A percentile compares a stretch with the other conserved stretches of the same genome.
Evolutionary conservation across 1,140 invertebrate genomes (phyloP).

Genomic region (Drosophila leontia): DNA sequence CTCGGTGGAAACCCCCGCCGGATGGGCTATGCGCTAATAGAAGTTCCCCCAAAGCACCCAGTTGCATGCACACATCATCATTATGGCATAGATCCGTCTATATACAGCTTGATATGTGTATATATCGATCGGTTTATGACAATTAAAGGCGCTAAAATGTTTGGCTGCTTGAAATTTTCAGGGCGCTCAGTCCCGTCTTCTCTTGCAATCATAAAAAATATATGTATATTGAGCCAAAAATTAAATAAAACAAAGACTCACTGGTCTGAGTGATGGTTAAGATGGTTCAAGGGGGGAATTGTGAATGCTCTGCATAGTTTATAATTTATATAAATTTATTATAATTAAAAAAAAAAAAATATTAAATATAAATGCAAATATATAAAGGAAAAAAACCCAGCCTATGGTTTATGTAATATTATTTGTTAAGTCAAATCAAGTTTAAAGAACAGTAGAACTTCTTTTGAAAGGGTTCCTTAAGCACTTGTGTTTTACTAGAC

Average conservation of each 20-base stretch:
- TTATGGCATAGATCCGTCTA: constrained; percentile 24
- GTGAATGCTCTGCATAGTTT: constrained; percentile 14
- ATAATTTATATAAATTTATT: too few relatives aligned
- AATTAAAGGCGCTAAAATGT: constrained; percentile 81
- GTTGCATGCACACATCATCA: constrained; percentile 32
- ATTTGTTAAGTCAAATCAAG: neutral
- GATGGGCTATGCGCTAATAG: too few relatives aligned
- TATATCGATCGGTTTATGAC: constrained; percentile 49
- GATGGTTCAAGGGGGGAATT: neutral
- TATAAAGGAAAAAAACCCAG: too few relatives aligned
- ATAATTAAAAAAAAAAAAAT: too few relatives aligned
- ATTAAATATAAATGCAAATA: too few relatives aligned
- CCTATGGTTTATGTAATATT: too few relatives aligned
- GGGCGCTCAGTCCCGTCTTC: constrained; percentile 35
- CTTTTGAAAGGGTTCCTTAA: too few relatives aligned
- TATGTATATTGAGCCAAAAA: constrained; percentile 22
- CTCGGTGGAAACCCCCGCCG: constrained; percentile 25
- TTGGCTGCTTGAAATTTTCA: constrained; percentile 73
- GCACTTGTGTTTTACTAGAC: too few relatives aligned
- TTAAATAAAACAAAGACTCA: constrained; percentile 12
- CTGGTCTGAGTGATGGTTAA: neutral
- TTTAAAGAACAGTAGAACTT: too few relatives aligned
- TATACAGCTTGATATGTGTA: neutral
- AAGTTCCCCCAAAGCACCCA: constrained; percentile 52
- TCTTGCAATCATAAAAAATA: constrained; percentile 66